Evolutionary conservation across 2,888 invertebrate genomes (phyloP).

Genomic region (Tricholauxania praeusta): DNA sequence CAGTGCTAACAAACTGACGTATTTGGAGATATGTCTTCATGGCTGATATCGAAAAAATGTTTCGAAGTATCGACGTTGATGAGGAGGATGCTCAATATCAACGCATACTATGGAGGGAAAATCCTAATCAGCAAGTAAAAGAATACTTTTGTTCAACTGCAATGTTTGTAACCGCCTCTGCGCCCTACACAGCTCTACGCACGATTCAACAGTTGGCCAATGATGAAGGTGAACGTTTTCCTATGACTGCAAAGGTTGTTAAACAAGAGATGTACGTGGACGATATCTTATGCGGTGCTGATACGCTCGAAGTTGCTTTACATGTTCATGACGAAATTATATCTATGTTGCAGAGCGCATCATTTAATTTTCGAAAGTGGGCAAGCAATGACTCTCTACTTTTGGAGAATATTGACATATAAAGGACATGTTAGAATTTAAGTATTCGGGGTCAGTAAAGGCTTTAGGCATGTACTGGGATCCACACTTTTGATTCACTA

Average conservation of each 20-base stretch:
- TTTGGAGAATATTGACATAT: conserved; percentile 18
- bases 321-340: conserved; percentile 11
- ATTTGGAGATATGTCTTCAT: conserved; percentile 34
- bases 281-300: conserved; percentile 22
- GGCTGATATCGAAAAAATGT: conserved; percentile 44
- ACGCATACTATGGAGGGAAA: conserved; percentile 33
- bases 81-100: conserved; percentile 34
- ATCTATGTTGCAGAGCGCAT: background rate
- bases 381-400: conserved; percentile 18
- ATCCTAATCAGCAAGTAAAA: background rate
- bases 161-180: conserved; percentile 29
- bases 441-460: conserved; percentile 17
- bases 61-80: conserved; percentile 33
- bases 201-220: conserved; percentile 32
- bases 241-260: conserved; percentile 9
- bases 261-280: conserved; percentile 37
- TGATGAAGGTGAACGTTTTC: conserved; percentile 20
- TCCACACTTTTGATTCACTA: conserved; percentile 36
- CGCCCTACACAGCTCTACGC: conserved; percentile 17
- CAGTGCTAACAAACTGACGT: conserved; percentile 39
- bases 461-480: conserved; percentile 41
- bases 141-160: conserved; percentile 19
- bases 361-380: conserved; percentile 26
- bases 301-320: conserved; percentile 3
- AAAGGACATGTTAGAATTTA: conserved; percentile 7